phyloP scores from a whole-genome alignment of 2,888 invertebrate species.

The Ligdia adustata region DNA sequence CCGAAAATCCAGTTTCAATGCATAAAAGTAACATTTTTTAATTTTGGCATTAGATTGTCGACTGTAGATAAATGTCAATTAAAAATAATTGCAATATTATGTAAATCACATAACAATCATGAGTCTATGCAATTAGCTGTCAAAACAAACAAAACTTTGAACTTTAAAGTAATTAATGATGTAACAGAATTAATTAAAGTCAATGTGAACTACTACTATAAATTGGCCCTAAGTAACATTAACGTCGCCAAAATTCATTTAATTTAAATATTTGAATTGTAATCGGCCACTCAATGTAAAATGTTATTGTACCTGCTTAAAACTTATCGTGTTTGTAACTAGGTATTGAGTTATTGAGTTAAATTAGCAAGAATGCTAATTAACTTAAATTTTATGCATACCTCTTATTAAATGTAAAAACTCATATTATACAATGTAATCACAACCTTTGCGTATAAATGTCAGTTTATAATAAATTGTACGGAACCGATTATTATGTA shows the following conservation, averaged over 20 bases:
- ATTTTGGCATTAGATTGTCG: no score
- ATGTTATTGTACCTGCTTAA: no score
- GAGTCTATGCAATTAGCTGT: not conserved
- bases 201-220: conserved; percentile 1
- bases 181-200: conserved; percentile 4
- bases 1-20: no score
- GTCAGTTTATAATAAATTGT: conserved; percentile 1
- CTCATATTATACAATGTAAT: not conserved
- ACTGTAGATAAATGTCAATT: no score
- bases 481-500: not conserved
- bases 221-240: conserved; percentile 8
- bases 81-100: not conserved
- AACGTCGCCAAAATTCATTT: conserved; percentile 4
- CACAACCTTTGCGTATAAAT: not conserved
- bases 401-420: not conserved
- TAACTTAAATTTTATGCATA: not conserved
- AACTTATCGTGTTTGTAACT: no score
- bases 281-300: conserved; percentile 6
- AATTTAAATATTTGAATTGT: conserved; percentile 6
- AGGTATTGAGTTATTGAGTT: not conserved
- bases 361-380: not conserved
- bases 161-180: conserved; percentile 1
- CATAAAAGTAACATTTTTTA: no score
- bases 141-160: conserved; percentile 1
- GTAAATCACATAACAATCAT: no score